Base-by-base conservation (phyloP, 1,140 invertebrate genomes). In the Drosophila aff. region DNA sequence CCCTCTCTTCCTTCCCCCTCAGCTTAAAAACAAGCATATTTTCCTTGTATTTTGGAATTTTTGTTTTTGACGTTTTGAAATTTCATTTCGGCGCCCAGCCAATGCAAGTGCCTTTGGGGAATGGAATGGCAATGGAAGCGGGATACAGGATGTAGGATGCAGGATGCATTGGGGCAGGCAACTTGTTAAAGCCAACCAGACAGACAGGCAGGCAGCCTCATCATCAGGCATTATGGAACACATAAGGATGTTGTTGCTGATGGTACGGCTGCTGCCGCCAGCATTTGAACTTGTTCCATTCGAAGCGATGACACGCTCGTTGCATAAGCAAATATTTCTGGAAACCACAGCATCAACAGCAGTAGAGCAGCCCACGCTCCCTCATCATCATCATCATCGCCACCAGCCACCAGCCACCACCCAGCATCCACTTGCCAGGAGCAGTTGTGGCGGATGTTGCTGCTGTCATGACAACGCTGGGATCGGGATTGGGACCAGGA, bases 261-360 rank as follows among this genome's bases (percentile, higher is more conserved):
- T 28, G 31, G 5, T 28, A 7, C 16, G 66, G 72, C 58, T 60
- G 73, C 23, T 58, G 61, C 23, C 73, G 79, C 67, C 66, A 74
- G 62, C 82, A 80, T 79, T 80, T 82, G 84, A 82, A 82, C 82
- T 89, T 60, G 69, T 89, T 78, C 84, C 78, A 78, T 85, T 85
- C 75, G 63, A 59, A 90, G 76, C 89, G 81, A 89, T 90, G 85
- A 82, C 85, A 89, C 68, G 76, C 76, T 85, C 81, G 82, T 90
- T 90, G 85, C 85, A 90, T 90, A 90, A 90, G 86, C 85, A 90
- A 90, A 90, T 90, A 90, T 79, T 89, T 81, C 62, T 55, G 72
- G 53, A 67, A 65, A 72, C 75, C 58, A 44, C 78, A 50, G 23
- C 61, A 53, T 33, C 57, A 50, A 15, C 61, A 53, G 31, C 49